Evolutionary conservation across 2,113 vertebrate species (phyloP).

Genomic region (Orthochromis indermauri): DNA sequence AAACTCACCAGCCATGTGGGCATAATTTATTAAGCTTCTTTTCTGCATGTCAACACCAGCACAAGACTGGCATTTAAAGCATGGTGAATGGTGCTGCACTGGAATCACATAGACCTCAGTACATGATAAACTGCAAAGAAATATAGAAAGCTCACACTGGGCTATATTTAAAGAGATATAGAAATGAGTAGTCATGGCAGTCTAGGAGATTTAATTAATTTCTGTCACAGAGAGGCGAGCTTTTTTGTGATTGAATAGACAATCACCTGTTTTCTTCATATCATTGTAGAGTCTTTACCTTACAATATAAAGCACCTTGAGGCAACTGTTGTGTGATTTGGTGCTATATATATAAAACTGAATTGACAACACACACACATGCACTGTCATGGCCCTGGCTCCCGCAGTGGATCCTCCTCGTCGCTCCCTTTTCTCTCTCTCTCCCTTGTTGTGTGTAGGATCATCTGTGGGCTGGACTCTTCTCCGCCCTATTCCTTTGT

Average conservation of each 20-base stretch:
- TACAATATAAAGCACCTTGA: background rate
- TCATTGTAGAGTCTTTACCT: background rate
- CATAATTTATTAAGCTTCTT: slow-evolving; percentile 12
- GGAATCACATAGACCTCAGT: background rate
- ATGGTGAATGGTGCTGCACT: background rate
- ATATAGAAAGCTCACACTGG: background rate
- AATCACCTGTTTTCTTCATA: background rate
- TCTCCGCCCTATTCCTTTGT: background rate
- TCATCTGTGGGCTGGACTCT: background rate
- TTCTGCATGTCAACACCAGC: background rate
- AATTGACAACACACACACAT: background rate
- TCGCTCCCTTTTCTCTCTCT: background rate
- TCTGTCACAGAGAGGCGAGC: background rate
- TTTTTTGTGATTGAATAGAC: background rate
- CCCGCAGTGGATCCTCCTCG: background rate
- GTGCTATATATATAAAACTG: background rate
- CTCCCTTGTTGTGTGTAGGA: background rate
- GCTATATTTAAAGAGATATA: background rate
- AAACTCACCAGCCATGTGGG: slow-evolving; percentile 6
- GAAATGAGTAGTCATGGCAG: background rate
- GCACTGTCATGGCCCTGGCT: background rate
- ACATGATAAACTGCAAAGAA: background rate
- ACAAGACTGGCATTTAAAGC: background rate
- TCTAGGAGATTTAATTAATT: background rate
- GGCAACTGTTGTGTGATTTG: background rate